Conservation (phyloP, 1,140 invertebrate species). For the Drosophila neocordata region DNA sequence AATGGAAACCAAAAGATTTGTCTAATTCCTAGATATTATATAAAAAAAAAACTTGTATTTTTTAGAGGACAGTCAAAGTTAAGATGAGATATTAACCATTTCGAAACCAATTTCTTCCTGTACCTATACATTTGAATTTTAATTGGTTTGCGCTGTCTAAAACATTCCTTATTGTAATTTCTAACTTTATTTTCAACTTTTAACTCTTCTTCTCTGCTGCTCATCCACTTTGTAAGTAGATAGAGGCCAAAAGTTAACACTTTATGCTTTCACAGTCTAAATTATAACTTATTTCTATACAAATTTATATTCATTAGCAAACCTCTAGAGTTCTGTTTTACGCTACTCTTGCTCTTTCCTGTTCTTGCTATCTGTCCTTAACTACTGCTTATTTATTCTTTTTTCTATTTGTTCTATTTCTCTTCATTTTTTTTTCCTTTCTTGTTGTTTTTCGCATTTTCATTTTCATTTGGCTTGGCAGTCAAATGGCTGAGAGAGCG, state of each 20-base stretch:
- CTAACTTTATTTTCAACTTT: not conserved
- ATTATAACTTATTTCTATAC: slow-evolving; percentile 12
- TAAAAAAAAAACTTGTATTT: not conserved
- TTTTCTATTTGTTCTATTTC: slow-evolving; percentile 10
- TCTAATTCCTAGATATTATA: too few species aligned
- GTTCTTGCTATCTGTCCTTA: slow-evolving; percentile 7
- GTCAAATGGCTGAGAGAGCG: slow-evolving; percentile 22
- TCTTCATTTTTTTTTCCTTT: slow-evolving; percentile 3
- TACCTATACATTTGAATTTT: not conserved
- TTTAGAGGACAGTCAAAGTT: not conserved
- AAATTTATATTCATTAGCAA: slow-evolving; percentile 70
- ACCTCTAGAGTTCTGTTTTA: slow-evolving; percentile 31
- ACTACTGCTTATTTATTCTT: slow-evolving; percentile 68
- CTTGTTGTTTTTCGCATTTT: slow-evolving; percentile 33
- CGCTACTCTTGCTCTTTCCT: slow-evolving; percentile 20
- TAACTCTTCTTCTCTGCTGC: not conserved
- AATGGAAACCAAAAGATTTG: too few species aligned
- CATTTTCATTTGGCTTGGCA: slow-evolving; percentile 63
- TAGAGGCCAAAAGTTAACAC: not conserved
- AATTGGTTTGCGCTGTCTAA: not conserved
- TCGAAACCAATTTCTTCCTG: not conserved
- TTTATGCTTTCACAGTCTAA: slow-evolving; percentile 5
- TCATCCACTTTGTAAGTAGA: not conserved
- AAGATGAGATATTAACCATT: not conserved
- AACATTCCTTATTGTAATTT: not conserved